A percentile compares a stretch with the other conserved stretches of the same genome.
Evolutionary conservation across 2,113 vertebrate species (phyloP).

Genomic region (Aptenodytes forsteri): DNA sequence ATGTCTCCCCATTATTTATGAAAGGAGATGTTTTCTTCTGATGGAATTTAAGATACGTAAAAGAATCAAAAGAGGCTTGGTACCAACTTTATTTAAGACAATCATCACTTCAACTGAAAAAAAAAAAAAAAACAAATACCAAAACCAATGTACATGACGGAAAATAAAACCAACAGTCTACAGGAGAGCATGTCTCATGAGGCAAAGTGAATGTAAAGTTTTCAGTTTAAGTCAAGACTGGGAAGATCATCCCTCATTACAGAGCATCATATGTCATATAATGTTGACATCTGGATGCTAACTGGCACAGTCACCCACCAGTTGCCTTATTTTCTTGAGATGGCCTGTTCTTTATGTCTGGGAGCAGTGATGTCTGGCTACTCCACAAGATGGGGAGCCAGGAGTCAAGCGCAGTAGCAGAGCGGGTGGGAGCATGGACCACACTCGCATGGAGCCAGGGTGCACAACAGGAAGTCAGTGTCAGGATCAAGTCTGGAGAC

Average conservation of each 20-base stretch:
- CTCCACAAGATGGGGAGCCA: background rate
- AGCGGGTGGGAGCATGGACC: background rate
- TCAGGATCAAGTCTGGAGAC: background rate
- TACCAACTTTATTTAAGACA: background rate
- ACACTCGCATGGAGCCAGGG: background rate
- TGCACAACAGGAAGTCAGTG: background rate
- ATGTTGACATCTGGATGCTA: background rate
- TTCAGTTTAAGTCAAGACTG: background rate
- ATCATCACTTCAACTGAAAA: background rate
- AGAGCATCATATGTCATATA: background rate
- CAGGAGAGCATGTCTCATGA: background rate
- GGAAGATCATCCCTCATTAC: background rate
- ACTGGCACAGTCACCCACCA: background rate
- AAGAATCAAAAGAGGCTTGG: background rate
- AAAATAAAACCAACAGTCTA: background rate
- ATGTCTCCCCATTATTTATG: background rate
- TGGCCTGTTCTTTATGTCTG: background rate
- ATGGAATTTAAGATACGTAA: background rate
- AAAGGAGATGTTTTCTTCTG: background rate
- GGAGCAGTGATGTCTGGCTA: background rate
- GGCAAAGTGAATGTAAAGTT: background rate
- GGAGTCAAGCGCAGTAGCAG: background rate
- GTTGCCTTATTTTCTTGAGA: background rate
- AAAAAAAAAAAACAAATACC: no score
- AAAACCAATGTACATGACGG: background rate